These are phyloP conservation scores for Apamea sordens DNA, from an alignment of 2,888 invertebrate species.

Conservation along the genomic window DNA sequence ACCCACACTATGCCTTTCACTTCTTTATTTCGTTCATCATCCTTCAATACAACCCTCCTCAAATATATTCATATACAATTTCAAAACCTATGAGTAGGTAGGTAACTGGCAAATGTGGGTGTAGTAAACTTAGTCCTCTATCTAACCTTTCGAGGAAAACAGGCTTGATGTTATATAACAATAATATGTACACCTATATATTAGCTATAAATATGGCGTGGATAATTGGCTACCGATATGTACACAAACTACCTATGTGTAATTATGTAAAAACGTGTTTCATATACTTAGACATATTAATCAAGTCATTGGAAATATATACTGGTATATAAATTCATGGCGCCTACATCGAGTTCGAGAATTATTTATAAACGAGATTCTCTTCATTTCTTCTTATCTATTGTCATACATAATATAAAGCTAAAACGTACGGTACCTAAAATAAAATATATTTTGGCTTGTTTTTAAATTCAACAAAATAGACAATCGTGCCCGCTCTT, in stretches of 20 bases:
- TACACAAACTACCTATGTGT: neutral
- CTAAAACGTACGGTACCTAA: neutral
- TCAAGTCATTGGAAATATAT: slow-evolving; percentile 23
- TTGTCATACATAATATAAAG: neutral
- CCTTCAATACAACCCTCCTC: neutral
- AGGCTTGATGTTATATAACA: neutral
- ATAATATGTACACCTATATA: slow-evolving; percentile 19
- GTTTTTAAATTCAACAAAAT: neutral
- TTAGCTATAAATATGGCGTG: neutral
- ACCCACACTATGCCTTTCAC: neutral
- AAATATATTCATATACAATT: neutral
- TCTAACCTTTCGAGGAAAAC: neutral
- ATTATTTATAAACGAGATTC: neutral
- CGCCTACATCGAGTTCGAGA: neutral
- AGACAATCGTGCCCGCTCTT: neutral
- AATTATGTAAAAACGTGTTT: slow-evolving; percentile 21
- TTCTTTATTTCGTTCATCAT: too few relatives aligned
- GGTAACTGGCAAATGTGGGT: neutral
- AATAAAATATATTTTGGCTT: neutral
- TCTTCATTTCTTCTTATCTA: neutral
- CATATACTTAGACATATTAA: neutral
- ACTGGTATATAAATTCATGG: neutral
- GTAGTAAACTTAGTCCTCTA: neutral
- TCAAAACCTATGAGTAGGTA: neutral
- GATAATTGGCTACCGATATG: slow-evolving; percentile 22